Percentiles rank a stretch among this genome's conserved stretches.
These are phyloP conservation scores for Eriocheir sinensis DNA, from an alignment of 1,140 invertebrate species.

Conservation along the genomic window DNA sequence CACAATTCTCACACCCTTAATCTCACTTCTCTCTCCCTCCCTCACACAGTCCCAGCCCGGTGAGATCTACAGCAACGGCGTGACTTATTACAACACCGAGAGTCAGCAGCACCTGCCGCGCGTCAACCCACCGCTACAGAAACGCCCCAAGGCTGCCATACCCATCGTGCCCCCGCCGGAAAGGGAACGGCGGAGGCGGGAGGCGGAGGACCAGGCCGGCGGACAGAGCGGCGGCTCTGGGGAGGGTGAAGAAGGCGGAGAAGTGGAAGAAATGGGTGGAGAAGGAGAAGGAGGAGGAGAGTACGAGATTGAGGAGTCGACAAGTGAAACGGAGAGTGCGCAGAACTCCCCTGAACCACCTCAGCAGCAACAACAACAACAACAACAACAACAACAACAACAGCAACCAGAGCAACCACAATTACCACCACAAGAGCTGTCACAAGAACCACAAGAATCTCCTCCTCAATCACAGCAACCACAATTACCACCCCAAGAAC, in stretches of 20 bases:
- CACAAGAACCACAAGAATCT: too few species aligned
- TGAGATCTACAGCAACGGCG: slow-evolving; percentile 85
- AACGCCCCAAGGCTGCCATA: slow-evolving; percentile 85
- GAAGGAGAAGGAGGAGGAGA: background rate
- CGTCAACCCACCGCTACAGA: slow-evolving; percentile 80
- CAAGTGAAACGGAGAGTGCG: too few species aligned
- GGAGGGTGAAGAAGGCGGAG: background rate
- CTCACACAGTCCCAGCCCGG: slow-evolving; percentile 81
- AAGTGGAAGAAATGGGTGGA: background rate
- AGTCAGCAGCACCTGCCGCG: slow-evolving; percentile 81
- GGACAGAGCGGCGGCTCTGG: background rate
- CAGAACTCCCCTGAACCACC: too few species aligned
- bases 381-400: too few species aligned
- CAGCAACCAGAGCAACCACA: too few species aligned
- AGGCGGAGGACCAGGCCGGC: background rate
- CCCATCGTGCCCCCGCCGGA: slow-evolving; percentile 86
- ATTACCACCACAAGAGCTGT: too few species aligned
- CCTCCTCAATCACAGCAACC: too few species aligned
- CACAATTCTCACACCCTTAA: too few species aligned
- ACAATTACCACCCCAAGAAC: too few species aligned
- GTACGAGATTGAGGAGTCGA: too few species aligned
- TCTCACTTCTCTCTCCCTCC: background rate
- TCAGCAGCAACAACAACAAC: background rate
- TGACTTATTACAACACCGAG: slow-evolving; percentile 84
- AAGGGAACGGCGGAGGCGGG: slow-evolving; percentile 47